Evolutionary conservation across 2,797 vertebrate genomes (phyloP), one percentile per base, ranked within the genome.

Genomic region (Parauchenoglanis ngamensis): DNA sequence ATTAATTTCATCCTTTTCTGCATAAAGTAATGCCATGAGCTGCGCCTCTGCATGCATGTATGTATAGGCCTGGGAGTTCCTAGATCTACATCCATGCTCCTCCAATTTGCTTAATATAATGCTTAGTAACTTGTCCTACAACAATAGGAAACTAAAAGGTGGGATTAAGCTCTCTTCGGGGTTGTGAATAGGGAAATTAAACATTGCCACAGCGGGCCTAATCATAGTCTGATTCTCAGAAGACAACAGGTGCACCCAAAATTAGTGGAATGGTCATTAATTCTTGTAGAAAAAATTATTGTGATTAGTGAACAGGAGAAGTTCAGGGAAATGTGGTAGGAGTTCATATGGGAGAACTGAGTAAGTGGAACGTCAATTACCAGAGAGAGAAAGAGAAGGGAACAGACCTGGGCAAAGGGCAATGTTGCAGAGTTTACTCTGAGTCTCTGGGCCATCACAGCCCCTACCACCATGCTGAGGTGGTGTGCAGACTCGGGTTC

Each of bases 361-460:
- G 3, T 1, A 21, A 68, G 65, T n/a, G 15, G n/a, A 35, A 83
- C 35, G 57, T 40, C 21, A 73, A 23, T 84, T 10, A 13, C 65
- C 28, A 63, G 23, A 59, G 35, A 35, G 1, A 40, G 17, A 83
- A 31, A 35, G 28, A 72, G 12, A 17, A 11, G 7, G 68, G 21
- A 44, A 90, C 92, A 91, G 92, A 99, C 98, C 98, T 95, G 98
- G 98, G 91, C 98, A 99, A 87, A 99, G 97, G 89, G 98, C 98
- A 94, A 99, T 99, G 96, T 99, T 99, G 97, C 98, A 99, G 94
- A 98, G 98, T 94, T 99, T 99, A 94, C 98, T 99, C 93, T 99
- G 98, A 78, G 97, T 99, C 94, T 99, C 98, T 4, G 98, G 98
- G 94, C 98, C 98, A 87, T 99, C 98, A 92, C 98, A 99, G 31